phyloP scores from a whole-genome alignment of 2,888 invertebrate genomes.

The Acanthococcus lagerstroemiae region DNA sequence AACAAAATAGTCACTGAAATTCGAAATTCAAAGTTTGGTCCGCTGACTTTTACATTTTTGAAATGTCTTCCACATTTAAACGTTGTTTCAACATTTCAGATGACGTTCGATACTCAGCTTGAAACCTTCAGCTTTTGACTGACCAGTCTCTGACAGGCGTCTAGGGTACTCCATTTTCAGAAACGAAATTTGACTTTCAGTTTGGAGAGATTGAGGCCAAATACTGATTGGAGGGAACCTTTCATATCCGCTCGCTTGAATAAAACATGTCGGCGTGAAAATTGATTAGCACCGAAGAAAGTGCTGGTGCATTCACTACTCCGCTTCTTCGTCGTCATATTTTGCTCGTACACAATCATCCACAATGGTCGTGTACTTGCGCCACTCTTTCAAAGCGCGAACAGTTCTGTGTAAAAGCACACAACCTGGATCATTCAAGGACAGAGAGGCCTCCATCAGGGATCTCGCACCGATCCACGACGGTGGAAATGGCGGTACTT shows the following conservation, averaged over 20 bases:
- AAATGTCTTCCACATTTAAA: no score
- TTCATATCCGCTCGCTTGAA: background rate
- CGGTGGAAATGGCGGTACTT: no score
- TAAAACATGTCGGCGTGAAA: background rate
- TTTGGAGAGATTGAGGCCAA: background rate
- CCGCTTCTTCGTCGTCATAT: background rate
- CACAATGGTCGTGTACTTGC: background rate
- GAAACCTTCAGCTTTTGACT: no score
- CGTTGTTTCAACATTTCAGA: no score
- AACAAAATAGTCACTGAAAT: no score
- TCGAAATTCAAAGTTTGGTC: no score
- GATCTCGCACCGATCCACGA: no score
- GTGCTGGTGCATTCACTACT: background rate
- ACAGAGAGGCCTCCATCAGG: background rate
- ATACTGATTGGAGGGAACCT: background rate
- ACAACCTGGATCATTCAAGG: background rate
- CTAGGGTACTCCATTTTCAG: no score
- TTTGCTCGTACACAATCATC: background rate
- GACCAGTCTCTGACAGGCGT: no score
- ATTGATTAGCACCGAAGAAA: background rate
- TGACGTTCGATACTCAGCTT: no score
- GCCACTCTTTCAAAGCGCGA: background rate
- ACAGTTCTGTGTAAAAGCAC: background rate
- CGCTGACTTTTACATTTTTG: no score
- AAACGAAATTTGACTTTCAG: no score